Base-by-base conservation (phyloP, 2,797 vertebrate species). In the Falco naumanni region DNA sequence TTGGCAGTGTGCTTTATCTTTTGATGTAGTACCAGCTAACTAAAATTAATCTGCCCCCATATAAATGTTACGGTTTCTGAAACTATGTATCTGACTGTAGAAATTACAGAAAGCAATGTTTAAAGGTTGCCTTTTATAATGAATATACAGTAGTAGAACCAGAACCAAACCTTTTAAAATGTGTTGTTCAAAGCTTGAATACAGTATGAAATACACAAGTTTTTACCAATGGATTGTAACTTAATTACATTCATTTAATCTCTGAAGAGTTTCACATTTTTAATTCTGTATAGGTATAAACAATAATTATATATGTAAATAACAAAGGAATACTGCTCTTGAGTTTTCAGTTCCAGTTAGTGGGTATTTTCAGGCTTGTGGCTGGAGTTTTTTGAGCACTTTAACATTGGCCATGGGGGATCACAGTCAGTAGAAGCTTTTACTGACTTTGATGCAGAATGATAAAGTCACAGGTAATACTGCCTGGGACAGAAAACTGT, bases 181-280 rank as follows among this genome's bases (percentile, higher is more conserved):
- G 26, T 28, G 50, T 29, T 26, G 11, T 29, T 43, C 28, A 4
- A 10, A 61, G 29, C n/a, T 15, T 6, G 71, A 31, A 43, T 20
- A 6, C 6, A 7, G 16, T 16, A 2, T n/a, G 39, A 10, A 51
- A 16, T 6, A 12, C 22, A 5, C 17, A 25, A 1, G 7, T 41
- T 70, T 64, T 53, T 43, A 13, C n/a, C 51, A 14, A 11, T 4
- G 1, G 24, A 1, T 28, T n/a, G 16, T n/a, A 9, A 54, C 11
- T 37, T 53, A 4, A 3, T 56, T 50, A 4, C 17, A 2, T 29
- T 57, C 18, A 2, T 47, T 24, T 70, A 4, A 8, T 6, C 39
- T 53, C 28, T 15, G 53, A 45, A 39, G 56, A 31, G 29, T 39
- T 81, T 54, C 10, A 17, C 20, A 1, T n/a, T 11, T 39, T 20